Conservation (phyloP, 2,113 vertebrate genomes). For the Nyctibius bracteatus region DNA sequence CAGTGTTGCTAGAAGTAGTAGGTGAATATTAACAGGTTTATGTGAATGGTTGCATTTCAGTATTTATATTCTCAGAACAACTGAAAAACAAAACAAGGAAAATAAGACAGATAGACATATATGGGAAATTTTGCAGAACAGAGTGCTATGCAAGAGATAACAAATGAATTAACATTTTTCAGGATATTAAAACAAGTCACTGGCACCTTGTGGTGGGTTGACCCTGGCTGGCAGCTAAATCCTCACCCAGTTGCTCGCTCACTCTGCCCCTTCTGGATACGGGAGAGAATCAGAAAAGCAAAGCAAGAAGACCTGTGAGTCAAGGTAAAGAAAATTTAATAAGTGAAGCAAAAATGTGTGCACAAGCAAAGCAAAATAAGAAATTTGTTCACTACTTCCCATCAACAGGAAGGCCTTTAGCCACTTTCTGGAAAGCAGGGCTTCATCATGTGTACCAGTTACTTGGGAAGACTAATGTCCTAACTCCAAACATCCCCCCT, state of each 20-base stretch:
- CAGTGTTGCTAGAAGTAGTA: neutral
- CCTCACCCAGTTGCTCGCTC: neutral
- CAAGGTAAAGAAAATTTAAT: neutral
- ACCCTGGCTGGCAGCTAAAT: neutral
- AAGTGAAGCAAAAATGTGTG: neutral
- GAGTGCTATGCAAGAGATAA: neutral
- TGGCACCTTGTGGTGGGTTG: neutral
- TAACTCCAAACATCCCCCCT: neutral
- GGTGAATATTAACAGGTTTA: neutral
- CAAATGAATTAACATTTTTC: neutral
- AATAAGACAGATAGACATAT: neutral
- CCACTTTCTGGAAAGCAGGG: neutral
- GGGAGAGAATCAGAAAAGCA: neutral
- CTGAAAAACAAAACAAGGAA: neutral
- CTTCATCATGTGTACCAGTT: neutral
- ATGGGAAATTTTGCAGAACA: neutral
- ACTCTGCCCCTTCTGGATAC: neutral
- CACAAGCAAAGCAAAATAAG: neutral
- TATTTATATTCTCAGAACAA: neutral
- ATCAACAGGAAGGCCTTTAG: neutral
- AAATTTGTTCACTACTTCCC: neutral
- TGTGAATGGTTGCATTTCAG: neutral
- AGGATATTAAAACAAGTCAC: neutral
- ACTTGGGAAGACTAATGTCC: neutral
- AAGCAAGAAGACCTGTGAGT: neutral